Evolutionary conservation across 1,140 invertebrate species (phyloP).

Genomic region (Trichonephila inaurata): DNA sequence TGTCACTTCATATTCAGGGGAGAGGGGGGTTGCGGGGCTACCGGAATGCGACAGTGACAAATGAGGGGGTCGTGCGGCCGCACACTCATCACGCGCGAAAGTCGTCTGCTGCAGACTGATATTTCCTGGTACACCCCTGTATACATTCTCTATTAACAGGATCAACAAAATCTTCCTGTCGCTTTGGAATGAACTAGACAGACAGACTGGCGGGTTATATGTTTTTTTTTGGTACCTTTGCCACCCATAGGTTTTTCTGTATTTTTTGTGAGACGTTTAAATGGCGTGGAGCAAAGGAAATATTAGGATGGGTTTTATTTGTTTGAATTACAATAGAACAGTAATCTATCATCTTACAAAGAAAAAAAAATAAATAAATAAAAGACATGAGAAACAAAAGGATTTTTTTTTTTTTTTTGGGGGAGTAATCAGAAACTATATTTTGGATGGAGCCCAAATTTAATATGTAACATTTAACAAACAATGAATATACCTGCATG

Average conservation of each 20-base stretch:
- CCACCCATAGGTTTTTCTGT: neutral
- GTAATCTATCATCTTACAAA: no score
- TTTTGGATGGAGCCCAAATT: no score
- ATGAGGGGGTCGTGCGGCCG: conserved; percentile 58
- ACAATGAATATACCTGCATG: no score
- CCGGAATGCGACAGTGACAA: conserved; percentile 72
- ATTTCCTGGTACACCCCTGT: conserved; percentile 43
- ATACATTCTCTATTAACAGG: conserved; percentile 51
- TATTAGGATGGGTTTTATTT: no score
- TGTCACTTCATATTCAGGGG: conserved; percentile 7
- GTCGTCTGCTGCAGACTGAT: conserved; percentile 36
- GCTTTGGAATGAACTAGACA: neutral
- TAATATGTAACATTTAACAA: no score
- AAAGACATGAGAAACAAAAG: no score
- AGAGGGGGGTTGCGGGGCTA: neutral
- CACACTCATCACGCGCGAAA: conserved; percentile 64
- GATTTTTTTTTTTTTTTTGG: no score
- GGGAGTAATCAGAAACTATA: no score
- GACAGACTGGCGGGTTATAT: conserved; percentile 1
- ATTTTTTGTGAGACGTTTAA: neutral
- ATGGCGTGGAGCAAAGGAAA: no score
- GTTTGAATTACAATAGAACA: no score
- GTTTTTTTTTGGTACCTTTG: neutral
- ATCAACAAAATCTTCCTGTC: conserved; percentile 26
- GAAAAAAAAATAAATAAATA: no score